phyloP scores from a whole-genome alignment of 2,888 invertebrate genomes.

The Phasia obesa region DNA sequence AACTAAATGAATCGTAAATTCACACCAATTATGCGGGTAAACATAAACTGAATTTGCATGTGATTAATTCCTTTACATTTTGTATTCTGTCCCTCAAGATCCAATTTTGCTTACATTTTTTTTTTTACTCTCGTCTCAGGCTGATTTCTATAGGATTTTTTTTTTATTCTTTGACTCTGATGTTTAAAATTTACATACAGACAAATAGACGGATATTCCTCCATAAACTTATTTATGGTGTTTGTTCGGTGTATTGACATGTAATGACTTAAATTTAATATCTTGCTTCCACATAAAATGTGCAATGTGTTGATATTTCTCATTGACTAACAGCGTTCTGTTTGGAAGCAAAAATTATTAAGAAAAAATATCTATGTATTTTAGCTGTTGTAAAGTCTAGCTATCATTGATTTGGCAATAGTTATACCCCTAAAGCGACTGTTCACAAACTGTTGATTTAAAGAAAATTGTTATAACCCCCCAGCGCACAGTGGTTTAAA shows the following conservation, averaged over 20 bases:
- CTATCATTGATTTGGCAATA: no score
- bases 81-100: conserved; percentile 33
- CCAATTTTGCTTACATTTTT: conserved; percentile 18
- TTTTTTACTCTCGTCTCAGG: conserved; percentile 11
- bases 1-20: conserved; percentile 82
- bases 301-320: neutral
- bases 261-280: conserved; percentile 50
- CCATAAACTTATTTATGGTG: neutral
- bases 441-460: no score
- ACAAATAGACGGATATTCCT: neutral
- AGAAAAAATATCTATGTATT: neutral
- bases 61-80: conserved; percentile 68
- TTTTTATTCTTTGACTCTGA: conserved; percentile 37
- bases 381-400: no score
- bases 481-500: no score
- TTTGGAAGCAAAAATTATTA: neutral
- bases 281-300: neutral
- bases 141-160: neutral
- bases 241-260: conserved; percentile 53
- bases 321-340: neutral
- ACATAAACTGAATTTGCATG: conserved; percentile 79
- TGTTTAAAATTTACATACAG: conserved; percentile 51
- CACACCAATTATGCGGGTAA: conserved; percentile 81
- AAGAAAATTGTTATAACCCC: no score
- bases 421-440: no score